Conservation (phyloP, 2,888 invertebrate species). For the Rotaria sp. region DNA sequence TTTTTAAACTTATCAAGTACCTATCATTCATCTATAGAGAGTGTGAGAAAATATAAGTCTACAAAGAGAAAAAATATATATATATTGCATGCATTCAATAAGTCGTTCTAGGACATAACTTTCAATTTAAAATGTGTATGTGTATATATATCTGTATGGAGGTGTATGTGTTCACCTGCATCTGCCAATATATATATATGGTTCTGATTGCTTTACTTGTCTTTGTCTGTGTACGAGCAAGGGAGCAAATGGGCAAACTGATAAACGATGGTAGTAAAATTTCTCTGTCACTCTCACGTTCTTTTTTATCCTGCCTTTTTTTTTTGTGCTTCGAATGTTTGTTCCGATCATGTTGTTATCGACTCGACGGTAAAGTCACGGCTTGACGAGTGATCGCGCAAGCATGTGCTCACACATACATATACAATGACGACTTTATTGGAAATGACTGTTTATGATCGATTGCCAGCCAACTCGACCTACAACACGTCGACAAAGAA, state of each 20-base stretch:
- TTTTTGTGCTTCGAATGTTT: neutral
- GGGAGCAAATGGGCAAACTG: neutral
- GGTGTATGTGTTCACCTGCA: conserved; percentile 4
- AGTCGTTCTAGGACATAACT: neutral
- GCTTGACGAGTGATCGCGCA: neutral
- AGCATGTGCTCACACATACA: neutral
- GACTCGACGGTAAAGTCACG: conserved; percentile 1
- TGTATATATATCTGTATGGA: neutral
- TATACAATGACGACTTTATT: conserved; percentile 5
- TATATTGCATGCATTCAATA: neutral
- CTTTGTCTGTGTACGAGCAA: neutral
- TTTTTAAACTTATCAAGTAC: too few species aligned
- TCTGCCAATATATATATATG: conserved; percentile 27
- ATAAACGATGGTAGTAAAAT: conserved; percentile 26
- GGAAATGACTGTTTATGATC: conserved; percentile 8
- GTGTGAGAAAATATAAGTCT: neutral
- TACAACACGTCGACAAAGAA: conserved; percentile 4
- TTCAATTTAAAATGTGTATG: neutral
- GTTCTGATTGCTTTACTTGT: conserved; percentile 23
- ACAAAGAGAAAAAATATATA: neutral
- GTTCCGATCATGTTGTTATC: conserved; percentile 24
- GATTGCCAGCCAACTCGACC: neutral
- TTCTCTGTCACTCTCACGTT: conserved; percentile 29
- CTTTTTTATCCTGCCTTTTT: neutral
- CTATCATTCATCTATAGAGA: too few species aligned